Conservation (phyloP, 2,797 vertebrate species). For the Glyptemys insculpta region DNA sequence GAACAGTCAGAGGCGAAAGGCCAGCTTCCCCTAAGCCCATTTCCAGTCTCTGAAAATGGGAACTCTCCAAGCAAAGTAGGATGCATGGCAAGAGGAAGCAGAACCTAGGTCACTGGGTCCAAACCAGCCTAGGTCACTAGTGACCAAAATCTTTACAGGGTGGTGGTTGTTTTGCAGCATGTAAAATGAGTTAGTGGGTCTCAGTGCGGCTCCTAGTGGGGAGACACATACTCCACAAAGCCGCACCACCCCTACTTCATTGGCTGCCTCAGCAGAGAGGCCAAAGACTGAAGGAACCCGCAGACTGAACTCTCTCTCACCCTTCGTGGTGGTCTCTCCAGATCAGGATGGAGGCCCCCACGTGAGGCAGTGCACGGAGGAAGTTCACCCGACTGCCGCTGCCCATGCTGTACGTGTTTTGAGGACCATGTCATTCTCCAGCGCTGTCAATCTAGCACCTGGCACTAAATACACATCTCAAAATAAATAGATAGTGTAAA, state of each 20-base stretch:
- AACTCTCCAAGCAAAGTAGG: background rate
- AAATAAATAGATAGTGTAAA: background rate
- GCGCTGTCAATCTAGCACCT: background rate
- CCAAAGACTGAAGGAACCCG: background rate
- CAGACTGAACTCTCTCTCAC: background rate
- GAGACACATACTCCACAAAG: background rate
- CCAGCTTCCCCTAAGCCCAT: background rate
- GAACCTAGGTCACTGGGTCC: background rate
- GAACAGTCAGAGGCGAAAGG: background rate
- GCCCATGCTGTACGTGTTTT: background rate
- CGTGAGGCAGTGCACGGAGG: background rate
- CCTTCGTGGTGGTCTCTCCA: background rate
- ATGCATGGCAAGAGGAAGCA: background rate
- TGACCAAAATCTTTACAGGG: background rate
- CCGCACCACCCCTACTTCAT: background rate
- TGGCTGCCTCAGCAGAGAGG: background rate
- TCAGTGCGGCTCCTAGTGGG: too few relatives aligned
- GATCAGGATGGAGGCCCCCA: background rate
- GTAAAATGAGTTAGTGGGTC: background rate
- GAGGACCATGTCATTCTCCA: background rate
- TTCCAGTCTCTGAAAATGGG: background rate
- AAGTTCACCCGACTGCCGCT: background rate
- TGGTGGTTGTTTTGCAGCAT: background rate
- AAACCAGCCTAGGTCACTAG: background rate
- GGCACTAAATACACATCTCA: background rate